Percentiles rank a stretch among this genome's conserved stretches.
Conservation (phyloP, 2,888 invertebrate genomes). For the Lepetodrilus schrolli region DNA sequence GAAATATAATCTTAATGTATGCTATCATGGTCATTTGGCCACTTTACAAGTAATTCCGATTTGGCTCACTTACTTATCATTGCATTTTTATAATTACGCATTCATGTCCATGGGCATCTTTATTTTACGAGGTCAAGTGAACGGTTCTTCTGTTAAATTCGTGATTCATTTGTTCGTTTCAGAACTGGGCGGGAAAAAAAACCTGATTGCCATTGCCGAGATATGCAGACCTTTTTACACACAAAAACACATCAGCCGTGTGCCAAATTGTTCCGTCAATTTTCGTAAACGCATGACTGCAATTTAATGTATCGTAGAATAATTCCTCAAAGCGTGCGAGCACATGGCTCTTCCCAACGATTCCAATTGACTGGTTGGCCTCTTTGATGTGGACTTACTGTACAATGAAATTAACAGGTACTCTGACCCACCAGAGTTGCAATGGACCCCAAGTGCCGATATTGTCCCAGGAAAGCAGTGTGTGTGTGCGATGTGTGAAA, state of each 20-base stretch:
- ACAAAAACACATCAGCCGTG: neutral
- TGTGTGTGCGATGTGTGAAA: neutral
- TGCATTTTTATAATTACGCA: too few relatives aligned
- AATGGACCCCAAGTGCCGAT: constrained; percentile 12
- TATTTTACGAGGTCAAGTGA: too few relatives aligned
- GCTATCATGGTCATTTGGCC: too few relatives aligned
- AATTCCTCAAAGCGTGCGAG: constrained; percentile 9
- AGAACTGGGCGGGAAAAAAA: too few relatives aligned
- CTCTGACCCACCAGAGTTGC: neutral
- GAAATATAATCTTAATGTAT: too few relatives aligned
- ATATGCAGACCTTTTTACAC: neutral
- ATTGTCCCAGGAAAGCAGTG: neutral
- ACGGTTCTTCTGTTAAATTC: too few relatives aligned
- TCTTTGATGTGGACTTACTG: constrained; percentile 16
- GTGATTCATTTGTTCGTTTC: neutral
- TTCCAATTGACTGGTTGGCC: constrained; percentile 13
- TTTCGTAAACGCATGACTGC: constrained; percentile 15
- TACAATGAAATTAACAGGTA: constrained; percentile 23
- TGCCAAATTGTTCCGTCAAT: constrained; percentile 23
- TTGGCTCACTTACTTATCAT: too few relatives aligned
- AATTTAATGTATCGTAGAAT: constrained; percentile 22
- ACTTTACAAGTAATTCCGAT: too few relatives aligned
- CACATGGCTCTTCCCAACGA: neutral
- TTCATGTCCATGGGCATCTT: too few relatives aligned
- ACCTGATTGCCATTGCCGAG: neutral